Conservation (phyloP, 2,888 invertebrate species). For the Microctonus hyperodae region DNA sequence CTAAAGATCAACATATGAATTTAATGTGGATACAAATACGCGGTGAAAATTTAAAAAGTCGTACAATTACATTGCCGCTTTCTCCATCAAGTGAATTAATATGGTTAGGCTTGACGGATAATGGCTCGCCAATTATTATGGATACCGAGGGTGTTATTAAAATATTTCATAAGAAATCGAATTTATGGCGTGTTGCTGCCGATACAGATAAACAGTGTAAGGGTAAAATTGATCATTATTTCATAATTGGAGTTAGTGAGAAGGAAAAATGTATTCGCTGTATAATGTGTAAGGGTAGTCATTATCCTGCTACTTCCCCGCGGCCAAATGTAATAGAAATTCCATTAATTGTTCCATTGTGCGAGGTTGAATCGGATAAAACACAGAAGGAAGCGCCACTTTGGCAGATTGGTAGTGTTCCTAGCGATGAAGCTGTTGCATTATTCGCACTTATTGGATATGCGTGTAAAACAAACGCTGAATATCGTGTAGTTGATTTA, state of each 20-base stretch:
- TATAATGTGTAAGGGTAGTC: constrained; percentile 86
- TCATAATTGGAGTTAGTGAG: constrained; percentile 81
- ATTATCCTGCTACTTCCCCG: constrained; percentile 87
- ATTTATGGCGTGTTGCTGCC: constrained; percentile 83
- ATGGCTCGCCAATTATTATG: constrained; percentile 78
- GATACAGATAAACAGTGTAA: constrained; percentile 75
- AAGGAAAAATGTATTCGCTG: constrained; percentile 79
- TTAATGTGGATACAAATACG: constrained; percentile 65
- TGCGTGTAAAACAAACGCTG: constrained; percentile 83
- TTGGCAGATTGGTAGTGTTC: constrained; percentile 71
- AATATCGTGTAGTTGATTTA: constrained; percentile 86
- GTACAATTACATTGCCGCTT: constrained; percentile 71
- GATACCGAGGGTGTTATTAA: constrained; percentile 82
- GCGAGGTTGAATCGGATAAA: constrained; percentile 82
- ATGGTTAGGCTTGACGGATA: constrained; percentile 85
- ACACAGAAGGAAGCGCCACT: constrained; percentile 80
- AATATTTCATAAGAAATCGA: constrained; percentile 73
- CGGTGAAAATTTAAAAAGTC: constrained; percentile 63
- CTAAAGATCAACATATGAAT: constrained; percentile 67
- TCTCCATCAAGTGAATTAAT: constrained; percentile 72
- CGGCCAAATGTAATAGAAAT: constrained; percentile 83
- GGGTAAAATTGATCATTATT: constrained; percentile 77
- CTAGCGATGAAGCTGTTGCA: constrained; percentile 74
- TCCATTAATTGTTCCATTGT: constrained; percentile 77
- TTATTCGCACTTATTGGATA: constrained; percentile 92